Evolutionary conservation across 2,113 vertebrate species (phyloP).

Genomic region (Zosterops lateralis): DNA sequence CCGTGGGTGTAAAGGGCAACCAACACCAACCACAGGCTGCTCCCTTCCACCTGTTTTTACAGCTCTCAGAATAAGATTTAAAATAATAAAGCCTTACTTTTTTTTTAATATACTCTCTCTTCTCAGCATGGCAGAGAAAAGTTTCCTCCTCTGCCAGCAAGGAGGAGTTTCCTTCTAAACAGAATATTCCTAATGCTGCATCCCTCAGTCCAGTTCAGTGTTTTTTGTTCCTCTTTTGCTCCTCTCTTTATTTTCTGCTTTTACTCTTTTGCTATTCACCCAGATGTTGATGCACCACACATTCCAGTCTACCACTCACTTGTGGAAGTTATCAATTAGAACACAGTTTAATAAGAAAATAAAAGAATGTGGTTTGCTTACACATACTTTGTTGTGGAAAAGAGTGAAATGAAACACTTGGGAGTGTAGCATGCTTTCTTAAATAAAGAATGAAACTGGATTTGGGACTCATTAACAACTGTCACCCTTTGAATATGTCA

Average conservation of each 20-base stretch:
- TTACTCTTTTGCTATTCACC: neutral
- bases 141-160: neutral
- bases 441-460: neutral
- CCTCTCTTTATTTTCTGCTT: neutral
- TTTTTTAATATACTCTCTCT: neutral
- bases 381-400: neutral
- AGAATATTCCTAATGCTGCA: neutral
- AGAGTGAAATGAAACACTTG: neutral
- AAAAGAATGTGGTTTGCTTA: neutral
- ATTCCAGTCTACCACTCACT: neutral
- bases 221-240: neutral
- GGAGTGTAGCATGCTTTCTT: neutral
- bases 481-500: neutral
- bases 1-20: neutral
- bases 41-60: neutral
- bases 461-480: neutral
- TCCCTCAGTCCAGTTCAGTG: neutral
- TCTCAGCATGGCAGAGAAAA: neutral
- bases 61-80: neutral
- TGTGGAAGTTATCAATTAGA: neutral
- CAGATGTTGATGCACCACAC: neutral
- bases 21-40: neutral
- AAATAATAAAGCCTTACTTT: neutral
- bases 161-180: neutral
- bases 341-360: neutral